Evolutionary conservation across 2,888 invertebrate species (phyloP), one percentile per base, ranked within the genome.

Genomic region (Anorthoa munda): DNA sequence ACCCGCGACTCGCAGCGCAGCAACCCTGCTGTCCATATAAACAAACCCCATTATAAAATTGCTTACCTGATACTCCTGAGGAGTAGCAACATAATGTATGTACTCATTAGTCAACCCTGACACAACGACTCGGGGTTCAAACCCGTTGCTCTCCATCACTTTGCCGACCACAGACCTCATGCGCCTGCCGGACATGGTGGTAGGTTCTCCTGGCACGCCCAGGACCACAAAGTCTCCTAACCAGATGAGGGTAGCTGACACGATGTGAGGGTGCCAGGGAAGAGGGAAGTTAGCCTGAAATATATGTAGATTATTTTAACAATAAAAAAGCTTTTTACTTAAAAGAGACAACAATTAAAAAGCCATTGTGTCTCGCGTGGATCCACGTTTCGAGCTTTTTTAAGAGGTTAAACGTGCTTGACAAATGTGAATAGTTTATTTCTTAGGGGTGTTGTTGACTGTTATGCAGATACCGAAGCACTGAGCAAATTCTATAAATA

Each of bases 171-270:
- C 93, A 0, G 90, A 88, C 91, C 85, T 97, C 93, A 93, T 97
- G 65, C 98, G 95, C 66, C 99, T 95, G 0, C 98, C 98, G 0
- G 98, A 96, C 98, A 98, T 99, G 0, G 98, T 99, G 67, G 98
- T 98, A 88, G 98, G 98, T 93, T 99, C 99, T 0, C 98, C 98
- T 0, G 99, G 98, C 0, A 98, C 97, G 0, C 98, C 98, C n/a
- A 97, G 97, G 45, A 98, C 93, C 2, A 97, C 97, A 39, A 98
- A 94, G 76, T 97, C 97, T 0, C 98, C 98, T 15, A 99, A 93
- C 90, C 97, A 93, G 1, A 98, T 95, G 2, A 98, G 91, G 84
- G 98, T 98, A 0, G 97, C 97, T 0, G 98, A 97, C 2, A 98
- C 97, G 31, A 98, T 97, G 70, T 95, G 95, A 0, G 98, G 98